phyloP scores from a whole-genome alignment of 2,888 invertebrate genomes.

The Oxycera nigricornis region DNA sequence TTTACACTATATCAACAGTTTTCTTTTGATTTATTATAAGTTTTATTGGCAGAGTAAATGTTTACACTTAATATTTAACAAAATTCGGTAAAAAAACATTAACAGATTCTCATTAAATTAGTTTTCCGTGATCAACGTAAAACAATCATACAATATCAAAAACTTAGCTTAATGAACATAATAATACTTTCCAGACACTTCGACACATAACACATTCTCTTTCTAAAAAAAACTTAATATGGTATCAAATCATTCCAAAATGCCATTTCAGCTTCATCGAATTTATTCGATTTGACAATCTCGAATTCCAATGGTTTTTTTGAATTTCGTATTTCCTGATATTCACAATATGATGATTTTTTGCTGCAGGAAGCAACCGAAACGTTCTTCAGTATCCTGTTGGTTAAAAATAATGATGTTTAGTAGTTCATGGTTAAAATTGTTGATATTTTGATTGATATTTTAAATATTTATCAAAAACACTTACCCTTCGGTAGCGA shows the following conservation, averaged over 20 bases:
- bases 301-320: constrained; percentile 42
- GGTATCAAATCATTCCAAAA: constrained; percentile 53
- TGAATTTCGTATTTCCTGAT: constrained; percentile 54
- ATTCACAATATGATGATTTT: constrained; percentile 54
- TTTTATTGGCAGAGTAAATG: too few relatives aligned
- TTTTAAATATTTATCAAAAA: background rate
- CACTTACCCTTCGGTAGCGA: constrained; percentile 63
- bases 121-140: too few relatives aligned
- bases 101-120: too few relatives aligned
- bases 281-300: constrained; percentile 51
- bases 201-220: background rate
- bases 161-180: background rate
- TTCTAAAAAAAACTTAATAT: background rate
- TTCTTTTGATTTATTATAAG: too few relatives aligned
- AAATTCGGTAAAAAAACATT: too few relatives aligned
- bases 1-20: too few relatives aligned
- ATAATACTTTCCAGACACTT: constrained; percentile 3
- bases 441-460: background rate
- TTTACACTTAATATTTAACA: too few relatives aligned
- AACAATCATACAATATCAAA: too few relatives aligned
- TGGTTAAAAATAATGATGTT: too few relatives aligned
- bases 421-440: too few relatives aligned
- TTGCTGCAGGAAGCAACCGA: constrained; percentile 39
- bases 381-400: too few relatives aligned
- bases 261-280: constrained; percentile 50